Evolutionary conservation across 2,113 vertebrate genomes (phyloP).

Genomic region (Varanus salvator): DNA sequence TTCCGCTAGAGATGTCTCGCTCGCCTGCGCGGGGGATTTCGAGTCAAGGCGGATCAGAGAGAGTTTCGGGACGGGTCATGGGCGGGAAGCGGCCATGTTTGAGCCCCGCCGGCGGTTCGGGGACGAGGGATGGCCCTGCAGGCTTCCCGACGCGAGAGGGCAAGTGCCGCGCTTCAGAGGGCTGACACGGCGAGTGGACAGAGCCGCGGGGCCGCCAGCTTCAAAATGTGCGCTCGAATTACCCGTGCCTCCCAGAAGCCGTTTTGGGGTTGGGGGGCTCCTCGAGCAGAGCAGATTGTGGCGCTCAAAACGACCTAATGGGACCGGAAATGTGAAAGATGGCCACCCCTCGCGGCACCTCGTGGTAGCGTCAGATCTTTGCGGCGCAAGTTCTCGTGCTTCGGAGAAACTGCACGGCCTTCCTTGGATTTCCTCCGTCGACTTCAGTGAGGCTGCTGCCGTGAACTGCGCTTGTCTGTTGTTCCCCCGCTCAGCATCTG

Average conservation of each 20-base stretch:
- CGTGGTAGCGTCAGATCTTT: neutral
- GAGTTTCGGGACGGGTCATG: neutral
- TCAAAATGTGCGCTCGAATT: neutral
- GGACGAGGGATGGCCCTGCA: neutral
- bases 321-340: neutral
- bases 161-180: too few species aligned
- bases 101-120: neutral
- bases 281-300: neutral
- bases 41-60: neutral
- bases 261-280: neutral
- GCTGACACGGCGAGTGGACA: neutral
- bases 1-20: neutral
- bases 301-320: too few species aligned
- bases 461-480: too few species aligned
- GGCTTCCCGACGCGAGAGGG: neutral
- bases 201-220: too few species aligned
- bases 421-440: neutral
- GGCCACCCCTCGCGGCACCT: neutral
- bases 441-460: too few species aligned
- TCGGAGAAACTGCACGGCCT: too few species aligned
- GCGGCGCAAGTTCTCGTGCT: neutral
- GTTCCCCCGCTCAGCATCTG: neutral
- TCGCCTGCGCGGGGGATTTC: neutral
- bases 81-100: neutral
- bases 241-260: neutral